phyloP scores from a whole-genome alignment of 2,888 invertebrate species.

The Cheilosia pagana region DNA sequence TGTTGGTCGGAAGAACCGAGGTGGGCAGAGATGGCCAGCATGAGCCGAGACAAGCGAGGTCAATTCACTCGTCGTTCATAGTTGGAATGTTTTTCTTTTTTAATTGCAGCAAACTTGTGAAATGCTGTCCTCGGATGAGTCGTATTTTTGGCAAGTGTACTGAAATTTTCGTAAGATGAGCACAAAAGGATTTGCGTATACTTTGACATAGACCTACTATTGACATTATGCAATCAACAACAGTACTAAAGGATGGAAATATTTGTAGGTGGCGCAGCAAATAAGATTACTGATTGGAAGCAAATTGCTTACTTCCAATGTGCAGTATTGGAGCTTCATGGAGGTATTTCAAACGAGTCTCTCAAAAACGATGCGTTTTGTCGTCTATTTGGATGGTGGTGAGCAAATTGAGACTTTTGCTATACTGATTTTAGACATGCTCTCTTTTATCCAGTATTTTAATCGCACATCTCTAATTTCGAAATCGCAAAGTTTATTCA shows the following conservation, averaged over 20 bases:
- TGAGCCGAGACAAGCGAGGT: constrained; percentile 31
- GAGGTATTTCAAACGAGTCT: too few relatives aligned
- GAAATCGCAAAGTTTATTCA: too few relatives aligned
- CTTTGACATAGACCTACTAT: neutral
- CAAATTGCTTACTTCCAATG: too few relatives aligned
- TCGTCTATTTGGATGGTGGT: too few relatives aligned
- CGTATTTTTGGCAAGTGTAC: neutral
- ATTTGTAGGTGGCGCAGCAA: too few relatives aligned
- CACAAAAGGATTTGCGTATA: neutral
- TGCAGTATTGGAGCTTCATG: too few relatives aligned
- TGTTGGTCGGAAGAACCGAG: constrained; percentile 13
- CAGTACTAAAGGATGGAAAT: neutral
- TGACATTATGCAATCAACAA: neutral
- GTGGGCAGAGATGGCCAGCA: neutral
- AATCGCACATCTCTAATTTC: too few relatives aligned
- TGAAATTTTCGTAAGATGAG: neutral
- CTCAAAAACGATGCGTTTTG: too few relatives aligned
- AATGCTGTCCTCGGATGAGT: neutral
- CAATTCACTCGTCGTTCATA: constrained; percentile 45
- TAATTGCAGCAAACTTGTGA: neutral
- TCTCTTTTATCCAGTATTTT: too few relatives aligned
- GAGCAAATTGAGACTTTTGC: too few relatives aligned
- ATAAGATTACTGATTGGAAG: too few relatives aligned
- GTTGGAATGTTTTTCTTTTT: constrained; percentile 2
- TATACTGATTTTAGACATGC: too few relatives aligned